Evolutionary conservation across 1,140 invertebrate genomes (phyloP), one percentile per base, ranked within the genome.

Genomic region (Anadara kagoshimensis): DNA sequence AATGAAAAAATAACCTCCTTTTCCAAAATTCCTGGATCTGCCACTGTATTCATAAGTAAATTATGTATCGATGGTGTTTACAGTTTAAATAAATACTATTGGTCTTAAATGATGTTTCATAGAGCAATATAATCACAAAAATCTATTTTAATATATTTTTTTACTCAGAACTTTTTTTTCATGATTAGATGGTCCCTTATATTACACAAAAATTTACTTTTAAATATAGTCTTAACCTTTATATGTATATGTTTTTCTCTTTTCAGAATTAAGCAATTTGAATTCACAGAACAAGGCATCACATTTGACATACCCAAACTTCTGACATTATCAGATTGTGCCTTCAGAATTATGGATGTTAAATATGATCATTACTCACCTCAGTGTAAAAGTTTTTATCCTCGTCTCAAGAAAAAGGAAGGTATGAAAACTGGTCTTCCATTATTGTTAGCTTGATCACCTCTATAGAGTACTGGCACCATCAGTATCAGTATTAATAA

Each of bases 331-430:
- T 82, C 83, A 20, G 82, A 88, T 78, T 86, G 83, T 80, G 83
- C 80, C 11, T 69, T 87, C 59, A 69, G 85, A 24, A 74, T 87
- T 45, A 63, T 89, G 22, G 83, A 84, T 75, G 84, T 84, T 47
- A 84, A 82, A 51, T 90, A 81, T 83, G 89, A 90, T 63, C 85
- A 88, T 70, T 85, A 80, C 61, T 89, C 89, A n/a, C 66, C 73
- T 16, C 81, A 81, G n/a, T 86, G 83, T 72, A 85, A 84, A 73
- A 75, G 83, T 43, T 87, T 69, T 72, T 68, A 78, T 68, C 83
- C 81, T 20, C 77, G 84, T 56, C 62, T 56, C 53, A 88, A 86
- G 66, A 81, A 82, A 59, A 83, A 80, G 56, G 80, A 79, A 78
- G 82, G 74, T 84, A 72, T 47, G 51, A 72, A 44, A 36, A 16